Evolutionary conservation across 92 coral and sea anemone genomes (phyloP), one percentile per base, ranked within the genome.

Genomic region (Zoanthus solanderi): DNA sequence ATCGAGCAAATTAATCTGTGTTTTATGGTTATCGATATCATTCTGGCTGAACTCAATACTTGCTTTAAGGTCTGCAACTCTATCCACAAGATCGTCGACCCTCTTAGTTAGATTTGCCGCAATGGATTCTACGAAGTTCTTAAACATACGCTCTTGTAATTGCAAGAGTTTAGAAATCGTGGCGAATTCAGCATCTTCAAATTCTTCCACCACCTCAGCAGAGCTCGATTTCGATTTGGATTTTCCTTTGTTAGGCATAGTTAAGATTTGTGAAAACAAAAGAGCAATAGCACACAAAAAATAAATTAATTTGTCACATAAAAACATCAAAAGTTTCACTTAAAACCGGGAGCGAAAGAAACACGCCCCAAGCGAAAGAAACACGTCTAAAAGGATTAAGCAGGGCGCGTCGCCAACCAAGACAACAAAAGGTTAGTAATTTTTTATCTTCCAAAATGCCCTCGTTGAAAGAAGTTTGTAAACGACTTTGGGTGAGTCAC

Each of bases 1-100:
- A 47, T 47, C 52, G 0, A 47, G 52, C 52, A 47, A 47, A 47
- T 47, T 47, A 47, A 47, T 47, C 52, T 47, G 52, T 47, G 5
- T 47, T 47, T 47, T 47, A 8, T 47, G 52, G 80, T 85, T 44
- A 12, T 84, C 71, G 5, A 72, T 57, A 31, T 72, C 52, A 30
- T 60, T 14, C 54, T 85, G 84, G 12, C 84, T 85, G 72, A 85
- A 85, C 14, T 85, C 88, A 53, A 85, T n/a, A 32, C 88, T 85
- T 44, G 88, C 68, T 77, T 85, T 74, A 44, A 85, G 53, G 13
- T 37, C 79, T 32, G 79, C 79, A 42, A 85, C 71, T 31, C 53
- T 85, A 61, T 52, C 52, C 9, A 85, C 88, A 11, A 85, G 88
- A 54, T 85, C 80, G 57, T 85, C 88, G 65, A 85, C 83, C 32